Evolutionary conservation across 1,140 invertebrate species (phyloP).

Genomic region (Brachionus asplanchnoidis): DNA sequence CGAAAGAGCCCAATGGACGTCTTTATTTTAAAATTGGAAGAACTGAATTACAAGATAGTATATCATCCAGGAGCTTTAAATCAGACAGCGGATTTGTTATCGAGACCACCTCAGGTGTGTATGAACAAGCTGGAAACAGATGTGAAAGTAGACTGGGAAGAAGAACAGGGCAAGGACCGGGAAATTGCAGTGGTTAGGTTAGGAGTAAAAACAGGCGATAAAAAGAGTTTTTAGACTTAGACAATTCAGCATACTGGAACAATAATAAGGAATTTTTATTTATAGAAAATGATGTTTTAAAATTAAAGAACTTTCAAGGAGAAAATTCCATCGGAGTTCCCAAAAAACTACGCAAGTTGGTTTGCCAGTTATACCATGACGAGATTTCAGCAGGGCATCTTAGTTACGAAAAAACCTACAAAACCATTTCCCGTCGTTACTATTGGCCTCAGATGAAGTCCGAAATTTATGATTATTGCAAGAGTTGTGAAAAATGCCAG

Average conservation of each 20-base stretch:
- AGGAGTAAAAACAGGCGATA: not conserved
- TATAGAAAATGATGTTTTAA: not conserved
- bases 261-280: not conserved
- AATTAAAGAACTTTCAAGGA: too few relatives aligned
- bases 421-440: not conserved
- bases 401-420: not conserved
- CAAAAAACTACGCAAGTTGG: not conserved
- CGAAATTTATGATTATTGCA: too few relatives aligned
- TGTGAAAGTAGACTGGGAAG: too few relatives aligned
- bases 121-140: too few relatives aligned
- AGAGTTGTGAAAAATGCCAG: too few relatives aligned
- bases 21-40: too few relatives aligned
- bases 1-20: too few relatives aligned
- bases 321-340: not conserved
- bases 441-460: too few relatives aligned
- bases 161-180: not conserved
- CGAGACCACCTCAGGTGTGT: too few relatives aligned
- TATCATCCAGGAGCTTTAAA: too few relatives aligned
- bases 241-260: not conserved
- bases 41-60: too few relatives aligned
- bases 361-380: not conserved
- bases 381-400: not conserved
- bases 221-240: not conserved
- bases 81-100: too few relatives aligned
- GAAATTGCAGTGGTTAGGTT: not conserved